These are phyloP conservation scores for Neofelis nebulosa DNA, from an alignment of 2,113 vertebrate species.

Conservation along the genomic window DNA sequence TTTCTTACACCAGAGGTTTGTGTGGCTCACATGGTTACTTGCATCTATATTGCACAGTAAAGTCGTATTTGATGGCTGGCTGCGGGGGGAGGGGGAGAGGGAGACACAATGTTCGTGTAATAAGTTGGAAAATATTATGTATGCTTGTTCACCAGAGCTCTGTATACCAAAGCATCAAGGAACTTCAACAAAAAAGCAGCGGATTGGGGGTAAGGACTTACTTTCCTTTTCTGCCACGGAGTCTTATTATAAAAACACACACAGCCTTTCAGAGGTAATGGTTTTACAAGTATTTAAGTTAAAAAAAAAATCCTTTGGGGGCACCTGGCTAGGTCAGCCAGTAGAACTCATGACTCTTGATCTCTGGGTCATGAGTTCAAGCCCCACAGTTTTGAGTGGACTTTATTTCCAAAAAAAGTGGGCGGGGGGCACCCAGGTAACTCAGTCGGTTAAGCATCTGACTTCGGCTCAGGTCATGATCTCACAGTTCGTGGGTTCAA, in stretches of 20 bases:
- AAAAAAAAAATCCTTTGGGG: too few species aligned
- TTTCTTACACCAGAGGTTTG: neutral
- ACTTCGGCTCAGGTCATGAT: too few species aligned
- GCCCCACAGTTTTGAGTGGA: too few species aligned
- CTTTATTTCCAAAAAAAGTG: too few species aligned
- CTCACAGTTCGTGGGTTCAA: too few species aligned
- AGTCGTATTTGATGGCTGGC: neutral
- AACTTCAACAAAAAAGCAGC: slow-evolving; percentile 87
- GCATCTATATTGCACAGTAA: neutral
- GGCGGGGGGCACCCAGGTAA: too few species aligned
- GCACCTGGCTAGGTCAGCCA: too few species aligned
- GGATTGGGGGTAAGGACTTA: slow-evolving; percentile 88
- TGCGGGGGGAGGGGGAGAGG: accelerated
- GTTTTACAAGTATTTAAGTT: neutral
- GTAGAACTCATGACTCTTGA: too few species aligned
- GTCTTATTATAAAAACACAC: neutral
- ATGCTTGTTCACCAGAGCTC: slow-evolving; percentile 84
- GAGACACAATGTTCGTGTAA: neutral
- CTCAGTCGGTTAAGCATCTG: too few species aligned
- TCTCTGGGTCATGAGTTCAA: too few species aligned
- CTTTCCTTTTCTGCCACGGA: neutral
- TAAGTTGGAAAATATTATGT: neutral
- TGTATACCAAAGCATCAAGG: slow-evolving; percentile 89
- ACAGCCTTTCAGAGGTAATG: neutral
- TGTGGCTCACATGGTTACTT: accelerated